Percentiles rank a stretch among this genome's conserved stretches.
These are phyloP conservation scores for Tetragnatha versicolor DNA, from an alignment of 1,140 invertebrate genomes.

Conservation along the genomic window DNA sequence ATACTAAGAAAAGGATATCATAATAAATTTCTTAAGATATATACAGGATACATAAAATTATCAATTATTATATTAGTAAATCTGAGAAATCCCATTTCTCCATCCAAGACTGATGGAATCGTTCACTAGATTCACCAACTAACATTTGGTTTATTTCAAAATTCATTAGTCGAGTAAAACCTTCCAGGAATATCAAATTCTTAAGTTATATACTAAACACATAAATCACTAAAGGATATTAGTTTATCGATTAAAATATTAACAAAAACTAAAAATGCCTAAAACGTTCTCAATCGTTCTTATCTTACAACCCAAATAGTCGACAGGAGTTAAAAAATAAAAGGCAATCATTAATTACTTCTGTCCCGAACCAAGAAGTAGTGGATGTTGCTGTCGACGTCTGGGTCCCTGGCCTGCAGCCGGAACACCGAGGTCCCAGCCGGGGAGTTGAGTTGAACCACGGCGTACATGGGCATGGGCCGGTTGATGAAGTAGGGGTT, in stretches of 20 bases:
- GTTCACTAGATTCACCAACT: too few species aligned
- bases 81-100: too few species aligned
- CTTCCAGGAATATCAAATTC: background rate
- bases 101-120: too few species aligned
- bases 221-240: background rate
- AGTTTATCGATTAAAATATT: background rate
- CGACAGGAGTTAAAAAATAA: too few species aligned
- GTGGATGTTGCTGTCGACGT: constrained; percentile 93
- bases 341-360: constrained; percentile 70
- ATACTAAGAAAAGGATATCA: too few species aligned
- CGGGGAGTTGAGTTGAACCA: constrained; percentile 91
- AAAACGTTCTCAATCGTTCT: too few species aligned
- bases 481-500: constrained; percentile 93
- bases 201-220: background rate
- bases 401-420: constrained; percentile 91
- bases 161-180: too few species aligned
- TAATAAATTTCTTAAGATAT: too few species aligned
- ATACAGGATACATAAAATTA: too few species aligned
- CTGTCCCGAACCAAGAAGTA: constrained; percentile 93
- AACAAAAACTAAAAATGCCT: background rate
- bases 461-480: constrained; percentile 93
- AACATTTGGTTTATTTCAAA: too few species aligned
- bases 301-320: too few species aligned
- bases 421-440: constrained; percentile 96
- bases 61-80: too few species aligned